A percentile compares a stretch with the other conserved stretches of the same genome.
Conservation (phyloP, 2,888 invertebrate species). For the Acanthosepion esculentum region DNA sequence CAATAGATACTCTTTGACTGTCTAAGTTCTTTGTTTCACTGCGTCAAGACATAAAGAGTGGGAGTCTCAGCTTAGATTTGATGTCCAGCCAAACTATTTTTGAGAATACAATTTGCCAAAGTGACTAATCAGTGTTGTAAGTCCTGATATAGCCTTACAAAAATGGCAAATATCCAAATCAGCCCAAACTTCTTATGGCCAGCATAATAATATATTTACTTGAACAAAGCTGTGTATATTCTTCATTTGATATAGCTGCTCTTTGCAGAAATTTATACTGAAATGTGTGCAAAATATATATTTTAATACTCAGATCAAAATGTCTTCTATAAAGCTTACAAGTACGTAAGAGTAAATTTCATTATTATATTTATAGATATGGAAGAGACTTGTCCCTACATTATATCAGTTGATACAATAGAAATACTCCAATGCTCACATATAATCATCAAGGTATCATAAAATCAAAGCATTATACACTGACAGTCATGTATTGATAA, state of each 20-base stretch:
- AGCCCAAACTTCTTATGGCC: neutral
- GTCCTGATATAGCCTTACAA: neutral
- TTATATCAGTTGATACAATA: no score
- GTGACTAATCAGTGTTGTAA: neutral
- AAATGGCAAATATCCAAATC: neutral
- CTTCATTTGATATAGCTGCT: neutral
- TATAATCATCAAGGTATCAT: no score
- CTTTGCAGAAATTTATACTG: neutral
- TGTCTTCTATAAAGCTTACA: no score
- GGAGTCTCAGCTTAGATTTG: neutral
- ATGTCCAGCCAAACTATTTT: conserved; percentile 8
- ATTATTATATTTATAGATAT: no score
- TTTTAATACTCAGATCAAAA: no score
- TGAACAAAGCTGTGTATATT: neutral
- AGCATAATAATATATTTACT: neutral
- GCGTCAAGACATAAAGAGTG: neutral
- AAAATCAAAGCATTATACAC: no score
- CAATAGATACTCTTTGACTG: neutral
- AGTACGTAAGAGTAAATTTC: no score
- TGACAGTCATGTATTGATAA: no score
- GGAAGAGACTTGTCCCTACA: no score
- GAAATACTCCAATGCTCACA: no score
- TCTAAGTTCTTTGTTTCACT: no score
- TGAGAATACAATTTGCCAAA: conserved; percentile 4
- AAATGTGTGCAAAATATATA: neutral